Conservation (phyloP, 2,113 vertebrate species). For the Rhinolophus sinicus region DNA sequence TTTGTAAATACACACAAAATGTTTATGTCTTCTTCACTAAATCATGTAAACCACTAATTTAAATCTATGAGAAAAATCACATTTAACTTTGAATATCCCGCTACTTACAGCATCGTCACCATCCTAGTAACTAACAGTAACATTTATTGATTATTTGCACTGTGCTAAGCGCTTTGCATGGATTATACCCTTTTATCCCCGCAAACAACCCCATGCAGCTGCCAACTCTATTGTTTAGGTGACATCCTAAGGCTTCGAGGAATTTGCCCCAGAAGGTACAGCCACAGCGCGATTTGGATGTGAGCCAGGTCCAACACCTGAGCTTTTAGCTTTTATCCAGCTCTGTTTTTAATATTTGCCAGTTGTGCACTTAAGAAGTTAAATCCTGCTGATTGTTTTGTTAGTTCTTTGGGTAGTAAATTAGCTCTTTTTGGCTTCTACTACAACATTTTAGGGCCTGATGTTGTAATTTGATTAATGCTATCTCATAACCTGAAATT, state of each 20-base stretch:
- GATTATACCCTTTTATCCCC: background rate
- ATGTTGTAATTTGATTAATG: slow-evolving; percentile 27
- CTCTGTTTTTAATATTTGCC: background rate
- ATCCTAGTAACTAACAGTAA: background rate
- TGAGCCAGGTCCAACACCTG: background rate
- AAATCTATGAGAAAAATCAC: background rate
- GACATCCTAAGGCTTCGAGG: background rate
- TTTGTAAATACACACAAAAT: background rate
- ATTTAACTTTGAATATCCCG: background rate
- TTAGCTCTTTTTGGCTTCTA: slow-evolving; percentile 1
- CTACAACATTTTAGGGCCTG: background rate
- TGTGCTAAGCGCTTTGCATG: background rate
- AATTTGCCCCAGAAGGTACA: background rate
- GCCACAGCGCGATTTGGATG: background rate
- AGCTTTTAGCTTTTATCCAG: background rate
- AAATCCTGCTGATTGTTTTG: background rate
- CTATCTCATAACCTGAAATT: background rate
- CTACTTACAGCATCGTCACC: background rate
- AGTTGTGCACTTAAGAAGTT: background rate
- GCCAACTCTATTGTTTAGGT: background rate
- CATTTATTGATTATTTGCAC: background rate
- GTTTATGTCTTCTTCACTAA: background rate
- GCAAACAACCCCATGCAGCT: background rate
- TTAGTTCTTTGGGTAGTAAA: background rate
- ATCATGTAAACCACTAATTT: background rate